Evolutionary conservation across 2,888 invertebrate species (phyloP), one percentile per base, ranked within the genome.

Genomic region (Meandrusa payeni): DNA sequence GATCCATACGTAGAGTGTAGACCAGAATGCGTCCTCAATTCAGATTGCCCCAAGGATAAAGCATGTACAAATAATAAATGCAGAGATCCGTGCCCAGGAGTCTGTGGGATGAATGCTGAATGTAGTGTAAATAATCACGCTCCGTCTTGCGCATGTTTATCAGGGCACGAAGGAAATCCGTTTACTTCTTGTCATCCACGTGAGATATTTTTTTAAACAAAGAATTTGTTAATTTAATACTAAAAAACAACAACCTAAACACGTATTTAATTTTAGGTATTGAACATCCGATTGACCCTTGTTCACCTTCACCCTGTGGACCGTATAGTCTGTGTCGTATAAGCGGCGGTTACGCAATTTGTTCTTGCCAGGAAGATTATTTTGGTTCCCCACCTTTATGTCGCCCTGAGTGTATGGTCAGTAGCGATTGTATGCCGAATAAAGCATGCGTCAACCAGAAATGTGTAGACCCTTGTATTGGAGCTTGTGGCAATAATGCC

Each of bases 1-100:
- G 95, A 96, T 83, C 96, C 96, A 1, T 95, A 96, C 62, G 86
- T 93, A 27, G 94, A 94, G 64, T 96, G 96, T 73, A 89, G 95
- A 66, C 96, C 96, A 13, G 95, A 96, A 89, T 96, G 96, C 72
- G 92, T 95, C n/a, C 90, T 94, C 56, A 96, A 96, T 72, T 92
- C 93, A 4, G 96, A 97, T 62, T 97, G 96, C 76, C 88, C 92
- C 3, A 90, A 90, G 62, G 90, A 91, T 54, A 93, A 90, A 76
- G 92, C 95, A 13, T 96, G 96, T 66, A 88, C 93, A 36, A 94
- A 94, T 66, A 94, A 94, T 76, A 95, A 94, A 86, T 96, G 96
- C 69, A 90, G 89, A 61, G 93, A 96, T 80, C 95, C 96, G 10
- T 96, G 96, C 64, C 90, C 91, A 15, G 94, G 94, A 55, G 93